Base-by-base conservation (phyloP, 2,113 vertebrate genomes). In the Siniperca knerii region DNA sequence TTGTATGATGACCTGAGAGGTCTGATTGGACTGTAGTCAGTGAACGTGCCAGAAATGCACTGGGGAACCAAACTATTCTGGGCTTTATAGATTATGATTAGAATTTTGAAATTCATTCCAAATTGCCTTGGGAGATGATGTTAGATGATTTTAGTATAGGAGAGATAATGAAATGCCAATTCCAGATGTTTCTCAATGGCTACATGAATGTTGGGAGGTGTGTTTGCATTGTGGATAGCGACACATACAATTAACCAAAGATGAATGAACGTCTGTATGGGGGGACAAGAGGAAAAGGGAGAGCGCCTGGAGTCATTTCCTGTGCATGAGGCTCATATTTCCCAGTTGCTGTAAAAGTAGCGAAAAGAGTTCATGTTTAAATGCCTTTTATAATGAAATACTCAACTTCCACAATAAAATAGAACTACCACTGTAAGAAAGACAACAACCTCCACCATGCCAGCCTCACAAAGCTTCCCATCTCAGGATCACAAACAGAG, bases 351-450 rank as follows among this genome's bases (percentile, higher is more conserved):
- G 4, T 64, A 12, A 86, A 81, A 29, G 66, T 61, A 50, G 33
- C 23, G 33, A 29, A 29, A 29, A 29, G 73, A 29, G 5, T 67
- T 75, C 69, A 64, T 65, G 61, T 73, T 85, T 46, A 69, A 80
- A 83, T 48, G 29, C 55, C 40, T 72, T 46, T 69, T 68, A 54
- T 68, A 70, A 81, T 81, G 44, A 89, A 83, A 87, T 65, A 61
- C 77, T 77, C 13, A 44, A 79, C 71, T 69, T 84, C 65, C 35
- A 46, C 71, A 83, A 79, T 77, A 84, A 76, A 87, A 85, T 67
- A 68, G 82, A 87, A 58, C 85, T 52, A 18, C 54, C 25, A 29
- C 60, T 68, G 69, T 42, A 25, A 46, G 44, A 79, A 67, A 85
- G 64, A 66, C n/a, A 40, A 58, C 65, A 35, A 29, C 82, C 81